phyloP scores from a whole-genome alignment of 2,113 vertebrate species.

The Tursiops truncatus region DNA sequence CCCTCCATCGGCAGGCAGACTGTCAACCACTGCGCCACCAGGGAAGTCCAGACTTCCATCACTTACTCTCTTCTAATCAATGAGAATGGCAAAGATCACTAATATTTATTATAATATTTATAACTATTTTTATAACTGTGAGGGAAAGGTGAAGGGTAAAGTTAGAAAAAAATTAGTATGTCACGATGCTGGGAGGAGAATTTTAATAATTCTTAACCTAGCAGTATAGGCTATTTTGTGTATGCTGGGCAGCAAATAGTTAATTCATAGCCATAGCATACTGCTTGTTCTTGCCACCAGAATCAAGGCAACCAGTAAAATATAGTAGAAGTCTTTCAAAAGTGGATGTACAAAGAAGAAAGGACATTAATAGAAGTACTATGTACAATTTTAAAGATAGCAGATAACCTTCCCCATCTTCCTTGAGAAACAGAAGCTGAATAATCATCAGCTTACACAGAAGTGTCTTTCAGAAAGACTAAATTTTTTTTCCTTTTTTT shows the following conservation, averaged over 20 bases:
- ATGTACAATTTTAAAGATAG: background rate
- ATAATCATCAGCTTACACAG: background rate
- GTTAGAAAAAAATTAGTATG: background rate
- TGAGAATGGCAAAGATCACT: background rate
- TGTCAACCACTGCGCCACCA: too few species aligned
- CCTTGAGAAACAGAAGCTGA: constrained; percentile 9
- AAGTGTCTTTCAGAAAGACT: constrained; percentile 7
- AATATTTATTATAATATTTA: background rate
- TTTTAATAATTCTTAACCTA: background rate
- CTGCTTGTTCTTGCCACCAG: background rate
- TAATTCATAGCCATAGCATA: background rate
- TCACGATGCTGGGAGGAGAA: background rate
- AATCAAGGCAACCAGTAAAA: background rate
- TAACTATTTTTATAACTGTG: background rate
- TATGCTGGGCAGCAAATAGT: background rate
- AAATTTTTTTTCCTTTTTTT: background rate
- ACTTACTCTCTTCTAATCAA: background rate
- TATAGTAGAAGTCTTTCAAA: constrained; percentile 6
- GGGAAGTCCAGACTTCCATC: background rate
- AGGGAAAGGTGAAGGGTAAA: too few species aligned
- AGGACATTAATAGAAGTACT: background rate
- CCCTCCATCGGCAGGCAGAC: too few species aligned
- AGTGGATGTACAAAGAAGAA: background rate
- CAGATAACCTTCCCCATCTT: background rate
- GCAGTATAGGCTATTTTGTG: background rate